Conservation (phyloP, 2,888 invertebrate genomes). For the Diarsia rubi region DNA sequence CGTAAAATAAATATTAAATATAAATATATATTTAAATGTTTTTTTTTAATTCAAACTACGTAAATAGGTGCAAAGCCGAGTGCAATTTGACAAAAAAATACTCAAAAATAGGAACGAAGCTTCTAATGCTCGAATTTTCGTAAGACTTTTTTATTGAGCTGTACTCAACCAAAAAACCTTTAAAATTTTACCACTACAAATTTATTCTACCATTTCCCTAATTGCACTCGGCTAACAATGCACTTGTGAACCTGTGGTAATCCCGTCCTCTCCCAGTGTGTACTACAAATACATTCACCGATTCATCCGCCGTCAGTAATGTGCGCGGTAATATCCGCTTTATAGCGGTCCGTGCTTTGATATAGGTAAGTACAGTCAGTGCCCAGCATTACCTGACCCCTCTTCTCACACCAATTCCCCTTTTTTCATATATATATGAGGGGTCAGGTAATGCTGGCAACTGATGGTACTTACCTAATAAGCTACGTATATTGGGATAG, state of each 20-base stretch:
- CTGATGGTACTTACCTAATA: neutral
- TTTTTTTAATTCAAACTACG: neutral
- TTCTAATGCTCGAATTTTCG: neutral
- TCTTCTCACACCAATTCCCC: no score
- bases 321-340: constrained; percentile 40
- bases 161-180: neutral
- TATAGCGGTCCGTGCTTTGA: constrained; percentile 3
- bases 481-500: neutral
- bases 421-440: no score
- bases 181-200: neutral
- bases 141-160: neutral
- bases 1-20: no score
- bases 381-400: no score
- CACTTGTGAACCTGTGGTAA: neutral
- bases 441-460: no score
- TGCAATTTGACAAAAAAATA: neutral
- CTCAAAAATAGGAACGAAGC: neutral
- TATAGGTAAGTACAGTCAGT: neutral
- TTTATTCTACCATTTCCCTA: neutral
- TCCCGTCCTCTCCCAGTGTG: neutral
- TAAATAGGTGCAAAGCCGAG: no score
- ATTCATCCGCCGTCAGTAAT: constrained; percentile 28
- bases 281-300: constrained; percentile 3
- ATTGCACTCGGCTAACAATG: neutral
- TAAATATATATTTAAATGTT: neutral